A percentile compares a stretch with the other conserved stretches of the same genome.
These are phyloP conservation scores for Eledone cirrhosa DNA, from an alignment of 2,888 invertebrate genomes.

Conservation along the genomic window DNA sequence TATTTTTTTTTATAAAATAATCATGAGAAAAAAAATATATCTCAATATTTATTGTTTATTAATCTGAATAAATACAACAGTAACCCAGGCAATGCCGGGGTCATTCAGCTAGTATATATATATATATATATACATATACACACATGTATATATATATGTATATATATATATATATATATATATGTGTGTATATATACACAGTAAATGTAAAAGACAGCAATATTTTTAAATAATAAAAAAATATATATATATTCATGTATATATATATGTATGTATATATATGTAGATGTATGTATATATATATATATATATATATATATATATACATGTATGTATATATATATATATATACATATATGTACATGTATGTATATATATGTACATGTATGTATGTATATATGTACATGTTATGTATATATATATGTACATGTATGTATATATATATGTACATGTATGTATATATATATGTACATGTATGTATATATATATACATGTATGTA, in stretches of 20 bases:
- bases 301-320: neutral
- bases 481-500: too few relatives aligned
- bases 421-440: too few relatives aligned
- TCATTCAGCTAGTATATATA: too few relatives aligned
- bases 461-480: too few relatives aligned
- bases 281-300: neutral
- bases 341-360: neutral
- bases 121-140: neutral
- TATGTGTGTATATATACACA: too few relatives aligned
- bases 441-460: too few relatives aligned
- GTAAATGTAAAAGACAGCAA: neutral
- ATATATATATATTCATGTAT: neutral
- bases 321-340: neutral
- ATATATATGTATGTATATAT: constrained; percentile 1
- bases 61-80: too few relatives aligned
- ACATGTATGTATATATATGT: neutral
- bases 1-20: too few relatives aligned
- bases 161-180: neutral
- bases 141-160: neutral
- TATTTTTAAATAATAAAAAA: neutral
- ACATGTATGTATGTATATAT: neutral
- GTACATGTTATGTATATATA: too few relatives aligned
- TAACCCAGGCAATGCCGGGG: too few relatives aligned
- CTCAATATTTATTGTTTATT: too few relatives aligned
- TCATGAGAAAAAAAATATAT: too few relatives aligned